phyloP scores from a whole-genome alignment of 1,140 invertebrate species.

The Monomorium pharaonis region DNA sequence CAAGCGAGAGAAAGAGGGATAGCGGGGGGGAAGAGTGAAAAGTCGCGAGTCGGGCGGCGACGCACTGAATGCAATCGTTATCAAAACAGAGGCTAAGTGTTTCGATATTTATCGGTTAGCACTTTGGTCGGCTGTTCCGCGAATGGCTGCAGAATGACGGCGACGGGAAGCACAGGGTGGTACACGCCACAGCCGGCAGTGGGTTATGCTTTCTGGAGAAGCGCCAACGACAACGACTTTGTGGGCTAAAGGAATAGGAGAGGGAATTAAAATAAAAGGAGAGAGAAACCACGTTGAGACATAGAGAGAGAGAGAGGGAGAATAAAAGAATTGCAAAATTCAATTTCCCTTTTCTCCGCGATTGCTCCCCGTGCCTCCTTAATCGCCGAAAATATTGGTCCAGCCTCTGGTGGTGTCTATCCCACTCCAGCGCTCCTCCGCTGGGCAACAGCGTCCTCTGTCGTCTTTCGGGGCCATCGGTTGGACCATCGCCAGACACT shows the following conservation, averaged over 20 bases:
- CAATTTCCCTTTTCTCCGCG: conserved; percentile 73
- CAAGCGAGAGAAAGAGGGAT: neutral
- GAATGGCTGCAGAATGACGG: conserved; percentile 60
- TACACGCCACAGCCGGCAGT: conserved; percentile 31
- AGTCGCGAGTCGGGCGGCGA: neutral
- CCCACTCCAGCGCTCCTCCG: conserved; percentile 29
- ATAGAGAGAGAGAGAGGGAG: neutral
- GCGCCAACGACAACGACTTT: conserved; percentile 78
- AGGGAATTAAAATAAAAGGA: neutral
- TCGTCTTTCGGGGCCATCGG: conserved; percentile 43
- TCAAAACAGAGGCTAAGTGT: conserved; percentile 81
- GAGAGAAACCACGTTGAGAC: neutral
- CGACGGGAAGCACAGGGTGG: conserved; percentile 21
- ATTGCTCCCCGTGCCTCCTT: conserved; percentile 63
- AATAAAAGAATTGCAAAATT: conserved; percentile 65
- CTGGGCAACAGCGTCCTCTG: conserved; percentile 19
- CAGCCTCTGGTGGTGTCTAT: neutral
- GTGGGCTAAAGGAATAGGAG: conserved; percentile 13
- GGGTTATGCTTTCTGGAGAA: conserved; percentile 80
- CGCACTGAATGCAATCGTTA: conserved; percentile 66
- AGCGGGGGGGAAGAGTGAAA: too few species aligned
- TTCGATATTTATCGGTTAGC: conserved; percentile 83
- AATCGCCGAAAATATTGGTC: conserved; percentile 81
- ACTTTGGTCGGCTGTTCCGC: conserved; percentile 69
- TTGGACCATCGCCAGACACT: conserved; percentile 77